These are phyloP conservation scores for Delphinus delphis DNA, from an alignment of 2,113 vertebrate species.

Conservation along the genomic window DNA sequence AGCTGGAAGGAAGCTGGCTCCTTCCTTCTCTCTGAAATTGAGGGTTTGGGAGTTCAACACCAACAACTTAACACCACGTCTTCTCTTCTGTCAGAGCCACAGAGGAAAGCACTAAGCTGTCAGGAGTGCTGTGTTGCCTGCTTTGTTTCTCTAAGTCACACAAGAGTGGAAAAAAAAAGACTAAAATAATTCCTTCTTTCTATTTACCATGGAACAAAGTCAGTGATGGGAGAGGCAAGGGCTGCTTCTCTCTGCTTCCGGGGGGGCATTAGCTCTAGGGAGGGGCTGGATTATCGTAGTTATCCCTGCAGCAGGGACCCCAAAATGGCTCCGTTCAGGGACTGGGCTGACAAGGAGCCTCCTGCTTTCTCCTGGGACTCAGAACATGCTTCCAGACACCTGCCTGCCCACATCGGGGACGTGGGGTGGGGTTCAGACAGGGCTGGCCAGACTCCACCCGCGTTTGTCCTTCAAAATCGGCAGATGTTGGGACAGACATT, in stretches of 20 bases:
- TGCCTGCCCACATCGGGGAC: not conserved
- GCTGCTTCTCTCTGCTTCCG: not conserved
- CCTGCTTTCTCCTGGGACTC: not conserved
- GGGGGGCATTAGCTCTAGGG: not conserved
- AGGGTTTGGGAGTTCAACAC: conserved; percentile 67
- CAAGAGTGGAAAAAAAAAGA: not conserved
- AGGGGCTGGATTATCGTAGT: not conserved
- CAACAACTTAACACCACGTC: conserved; percentile 65
- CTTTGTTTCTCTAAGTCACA: not conserved
- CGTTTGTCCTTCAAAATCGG: not conserved
- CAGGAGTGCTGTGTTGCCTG: not conserved
- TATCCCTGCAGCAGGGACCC: not conserved
- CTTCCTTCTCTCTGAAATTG: conserved; percentile 53
- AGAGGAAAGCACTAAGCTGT: not conserved
- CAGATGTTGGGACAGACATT: not conserved
- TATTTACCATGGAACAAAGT: not conserved
- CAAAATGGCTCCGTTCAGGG: not conserved
- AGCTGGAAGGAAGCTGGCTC: conserved; percentile 60
- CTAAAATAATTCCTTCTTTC: not conserved
- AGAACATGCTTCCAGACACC: not conserved
- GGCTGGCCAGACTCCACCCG: not conserved
- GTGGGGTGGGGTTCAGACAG: not conserved
- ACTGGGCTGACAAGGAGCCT: not conserved
- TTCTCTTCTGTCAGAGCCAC: conserved; percentile 27
- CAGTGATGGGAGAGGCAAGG: not conserved